A percentile compares a stretch with the other conserved stretches of the same genome.
phyloP scores from a whole-genome alignment of 2,797 vertebrate species.

The Paedocypris micromegethes region DNA sequence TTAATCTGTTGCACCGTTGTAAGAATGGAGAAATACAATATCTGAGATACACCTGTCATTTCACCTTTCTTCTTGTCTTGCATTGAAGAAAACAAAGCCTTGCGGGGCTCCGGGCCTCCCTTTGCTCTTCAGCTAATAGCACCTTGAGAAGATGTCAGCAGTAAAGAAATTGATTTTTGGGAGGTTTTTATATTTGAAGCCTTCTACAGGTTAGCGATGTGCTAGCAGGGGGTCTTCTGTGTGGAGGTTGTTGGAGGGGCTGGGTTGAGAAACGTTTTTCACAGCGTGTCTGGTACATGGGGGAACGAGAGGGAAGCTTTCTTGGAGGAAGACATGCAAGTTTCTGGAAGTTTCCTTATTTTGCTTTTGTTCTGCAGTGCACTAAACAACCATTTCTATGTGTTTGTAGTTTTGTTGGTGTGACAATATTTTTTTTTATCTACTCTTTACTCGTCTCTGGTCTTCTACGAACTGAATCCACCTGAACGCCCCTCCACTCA shows the following conservation, averaged over 20 bases:
- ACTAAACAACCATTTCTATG: too few relatives aligned
- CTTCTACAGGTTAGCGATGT: conserved; percentile 48
- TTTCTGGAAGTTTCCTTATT: conserved; percentile 58
- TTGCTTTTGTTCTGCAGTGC: conserved; percentile 29
- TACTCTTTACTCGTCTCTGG: too few relatives aligned
- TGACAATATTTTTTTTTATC: too few relatives aligned
- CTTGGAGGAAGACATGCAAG: conserved; percentile 52
- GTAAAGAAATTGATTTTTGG: conserved; percentile 69
- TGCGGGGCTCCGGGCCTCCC: conserved; percentile 62
- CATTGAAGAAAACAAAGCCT: conserved; percentile 60
- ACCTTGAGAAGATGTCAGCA: conserved; percentile 72
- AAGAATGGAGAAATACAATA: conserved; percentile 63
- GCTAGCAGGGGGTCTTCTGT: conserved; percentile 72
- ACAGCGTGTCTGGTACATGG: conserved; percentile 59
- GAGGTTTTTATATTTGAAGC: conserved; percentile 37
- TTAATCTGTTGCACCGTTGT: conserved; percentile 70
- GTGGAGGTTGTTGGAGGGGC: conserved; percentile 60
- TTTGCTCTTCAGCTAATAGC: conserved; percentile 67
- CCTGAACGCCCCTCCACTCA: too few relatives aligned
- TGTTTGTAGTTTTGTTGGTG: too few relatives aligned
- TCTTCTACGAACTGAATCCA: too few relatives aligned
- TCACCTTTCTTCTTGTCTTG: conserved; percentile 54
- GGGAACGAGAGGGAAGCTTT: conserved; percentile 26
- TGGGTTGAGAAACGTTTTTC: conserved; percentile 63
- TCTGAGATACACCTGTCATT: conserved; percentile 69